Evolutionary conservation across 1,140 invertebrate genomes (phyloP).

Genomic region (Venturia canescens): DNA sequence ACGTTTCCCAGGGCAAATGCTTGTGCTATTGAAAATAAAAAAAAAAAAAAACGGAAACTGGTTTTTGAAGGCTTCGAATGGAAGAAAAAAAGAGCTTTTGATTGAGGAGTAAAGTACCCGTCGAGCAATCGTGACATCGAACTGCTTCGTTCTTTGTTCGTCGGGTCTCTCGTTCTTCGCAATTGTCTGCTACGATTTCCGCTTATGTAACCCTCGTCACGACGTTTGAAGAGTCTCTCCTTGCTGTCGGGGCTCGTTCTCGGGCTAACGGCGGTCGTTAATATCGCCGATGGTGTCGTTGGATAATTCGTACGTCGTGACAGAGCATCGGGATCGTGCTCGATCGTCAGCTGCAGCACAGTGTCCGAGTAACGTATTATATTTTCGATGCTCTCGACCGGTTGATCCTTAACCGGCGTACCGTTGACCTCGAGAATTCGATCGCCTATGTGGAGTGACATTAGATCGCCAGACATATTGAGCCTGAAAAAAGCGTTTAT

Average conservation of each 20-base stretch:
- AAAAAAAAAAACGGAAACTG: not conserved
- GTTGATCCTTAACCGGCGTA: conserved; percentile 87
- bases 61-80: not conserved
- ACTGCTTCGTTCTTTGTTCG: conserved; percentile 88
- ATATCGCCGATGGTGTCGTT: conserved; percentile 68
- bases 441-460: conserved; percentile 93
- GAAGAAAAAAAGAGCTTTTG: not conserved
- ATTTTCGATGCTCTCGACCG: conserved; percentile 87
- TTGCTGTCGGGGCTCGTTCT: conserved; percentile 76
- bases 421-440: conserved; percentile 95
- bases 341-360: conserved; percentile 89
- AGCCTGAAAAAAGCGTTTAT: conserved; percentile 79
- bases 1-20: too few relatives aligned
- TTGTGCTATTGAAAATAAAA: not conserved
- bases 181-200: conserved; percentile 78
- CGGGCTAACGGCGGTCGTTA: conserved; percentile 70
- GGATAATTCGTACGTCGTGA: conserved; percentile 74
- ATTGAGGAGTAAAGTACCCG: conserved; percentile 74
- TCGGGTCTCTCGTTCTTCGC: conserved; percentile 75
- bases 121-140: conserved; percentile 91
- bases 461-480: conserved; percentile 87
- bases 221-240: conserved; percentile 83
- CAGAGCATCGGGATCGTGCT: conserved; percentile 90
- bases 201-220: conserved; percentile 81
- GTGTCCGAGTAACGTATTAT: conserved; percentile 85